Evolutionary conservation across 2,888 invertebrate genomes (phyloP).

Genomic region (Gastrophysa polygoni): DNA sequence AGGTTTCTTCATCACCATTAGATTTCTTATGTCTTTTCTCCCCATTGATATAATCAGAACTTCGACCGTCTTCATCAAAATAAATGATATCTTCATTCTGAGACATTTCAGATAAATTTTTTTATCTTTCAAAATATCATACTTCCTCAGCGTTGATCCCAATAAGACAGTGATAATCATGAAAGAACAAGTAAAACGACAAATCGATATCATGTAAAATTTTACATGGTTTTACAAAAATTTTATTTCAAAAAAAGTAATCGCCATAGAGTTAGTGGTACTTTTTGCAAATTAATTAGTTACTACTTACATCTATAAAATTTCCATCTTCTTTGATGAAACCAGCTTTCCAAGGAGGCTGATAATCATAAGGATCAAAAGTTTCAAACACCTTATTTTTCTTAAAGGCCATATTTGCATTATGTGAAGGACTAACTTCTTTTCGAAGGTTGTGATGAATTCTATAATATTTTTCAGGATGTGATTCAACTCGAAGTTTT

Average conservation of each 20-base stretch:
- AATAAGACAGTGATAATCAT: too few species aligned
- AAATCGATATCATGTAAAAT: too few species aligned
- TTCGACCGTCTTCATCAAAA: constrained; percentile 27
- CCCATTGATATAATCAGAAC: constrained; percentile 12
- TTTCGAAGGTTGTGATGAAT: constrained; percentile 29
- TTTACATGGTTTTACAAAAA: too few species aligned
- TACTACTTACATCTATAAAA: constrained; percentile 24
- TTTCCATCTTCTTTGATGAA: constrained; percentile 40
- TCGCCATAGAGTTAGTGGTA: too few species aligned
- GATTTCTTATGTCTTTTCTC: constrained; percentile 23
- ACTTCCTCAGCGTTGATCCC: too few species aligned
- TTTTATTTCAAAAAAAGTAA: too few species aligned
- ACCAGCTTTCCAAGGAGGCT: constrained; percentile 46
- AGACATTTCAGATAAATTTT: neutral
- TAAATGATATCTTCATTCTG: constrained; percentile 32
- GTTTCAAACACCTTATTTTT: constrained; percentile 36
- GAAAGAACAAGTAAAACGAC: too few species aligned
- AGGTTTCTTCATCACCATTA: constrained; percentile 35
- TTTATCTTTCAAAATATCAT: too few species aligned
- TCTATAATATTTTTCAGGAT: constrained; percentile 35
- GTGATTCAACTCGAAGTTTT: constrained; percentile 19
- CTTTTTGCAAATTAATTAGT: too few species aligned
- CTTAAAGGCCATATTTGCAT: constrained; percentile 6
- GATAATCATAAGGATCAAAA: constrained; percentile 45
- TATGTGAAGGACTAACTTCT: constrained; percentile 11